Conservation (phyloP, 2,888 invertebrate species). For the Anticlea derivata region DNA sequence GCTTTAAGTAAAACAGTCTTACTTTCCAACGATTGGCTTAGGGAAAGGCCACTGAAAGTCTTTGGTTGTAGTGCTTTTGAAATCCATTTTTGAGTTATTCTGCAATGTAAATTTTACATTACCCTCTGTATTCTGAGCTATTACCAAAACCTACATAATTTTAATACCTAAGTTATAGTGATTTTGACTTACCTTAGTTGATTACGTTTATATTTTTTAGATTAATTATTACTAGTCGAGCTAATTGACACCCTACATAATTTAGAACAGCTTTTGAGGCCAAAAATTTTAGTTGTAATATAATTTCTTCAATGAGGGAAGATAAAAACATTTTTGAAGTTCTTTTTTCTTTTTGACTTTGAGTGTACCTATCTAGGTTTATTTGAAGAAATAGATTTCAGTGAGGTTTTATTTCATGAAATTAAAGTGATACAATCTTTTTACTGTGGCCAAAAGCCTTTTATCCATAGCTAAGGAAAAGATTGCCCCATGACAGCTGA, state of each 20-base stretch:
- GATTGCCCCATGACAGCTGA: slow-evolving; percentile 36
- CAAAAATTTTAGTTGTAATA: slow-evolving; percentile 74
- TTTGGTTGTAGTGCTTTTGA: slow-evolving; percentile 71
- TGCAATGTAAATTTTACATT: slow-evolving; percentile 17
- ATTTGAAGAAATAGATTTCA: not conserved
- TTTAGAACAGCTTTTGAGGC: slow-evolving; percentile 76
- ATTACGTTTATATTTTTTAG: slow-evolving; percentile 75
- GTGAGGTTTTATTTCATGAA: slow-evolving; percentile 2
- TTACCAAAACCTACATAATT: not conserved
- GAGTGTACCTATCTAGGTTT: slow-evolving; percentile 5
- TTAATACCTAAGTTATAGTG: not conserved
- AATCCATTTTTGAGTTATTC: slow-evolving; percentile 59
- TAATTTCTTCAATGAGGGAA: slow-evolving; percentile 79
- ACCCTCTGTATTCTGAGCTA: too few relatives aligned
- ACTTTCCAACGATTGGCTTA: slow-evolving; percentile 83
- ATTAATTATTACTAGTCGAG: slow-evolving; percentile 70
- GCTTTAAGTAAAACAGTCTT: slow-evolving; percentile 45
- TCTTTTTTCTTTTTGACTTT: slow-evolving; percentile 55
- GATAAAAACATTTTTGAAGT: slow-evolving; percentile 80
- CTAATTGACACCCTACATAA: slow-evolving; percentile 81
- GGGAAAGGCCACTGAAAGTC: slow-evolving; percentile 86
- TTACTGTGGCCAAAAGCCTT: not conserved
- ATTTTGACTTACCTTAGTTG: slow-evolving; percentile 46
- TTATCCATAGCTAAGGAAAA: not conserved
- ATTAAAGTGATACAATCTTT: too few relatives aligned